Conservation (phyloP, 2,888 invertebrate genomes). For the Pseudoips prasinana region DNA sequence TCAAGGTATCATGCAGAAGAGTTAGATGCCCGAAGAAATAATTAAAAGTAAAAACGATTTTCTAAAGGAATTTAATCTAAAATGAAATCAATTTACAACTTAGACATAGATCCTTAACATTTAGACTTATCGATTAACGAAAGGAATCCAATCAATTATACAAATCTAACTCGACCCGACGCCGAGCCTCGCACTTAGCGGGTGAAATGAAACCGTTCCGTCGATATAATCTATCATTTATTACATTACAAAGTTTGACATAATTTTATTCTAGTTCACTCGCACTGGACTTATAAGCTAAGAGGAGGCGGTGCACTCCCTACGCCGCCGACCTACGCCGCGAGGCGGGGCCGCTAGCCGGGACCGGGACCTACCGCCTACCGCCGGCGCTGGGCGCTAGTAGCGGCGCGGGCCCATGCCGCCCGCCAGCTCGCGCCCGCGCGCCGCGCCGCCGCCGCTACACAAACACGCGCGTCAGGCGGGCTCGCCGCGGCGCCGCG, state of each 20-base stretch:
- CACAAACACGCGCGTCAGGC: constrained; percentile 40
- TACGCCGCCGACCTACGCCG: constrained; percentile 1
- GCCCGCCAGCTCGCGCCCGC: constrained; percentile 49
- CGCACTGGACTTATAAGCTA: constrained; percentile 39
- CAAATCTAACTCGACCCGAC: constrained; percentile 29
- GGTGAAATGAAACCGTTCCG: constrained; percentile 57
- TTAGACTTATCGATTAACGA: constrained; percentile 42
- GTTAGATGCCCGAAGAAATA: constrained; percentile 40
- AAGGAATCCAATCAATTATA: constrained; percentile 35
- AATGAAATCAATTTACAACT: constrained; percentile 48
- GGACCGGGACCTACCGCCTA: too few relatives aligned
- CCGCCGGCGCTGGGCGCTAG: too few relatives aligned
- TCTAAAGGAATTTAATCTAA: constrained; percentile 57
- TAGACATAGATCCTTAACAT: constrained; percentile 43
- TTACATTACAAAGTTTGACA: constrained; percentile 53
- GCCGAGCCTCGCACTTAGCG: constrained; percentile 13
- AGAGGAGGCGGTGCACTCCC: constrained; percentile 28
- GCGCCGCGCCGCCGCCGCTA: constrained; percentile 66
- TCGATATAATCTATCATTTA: constrained; percentile 49
- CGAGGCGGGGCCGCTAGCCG: too few relatives aligned
- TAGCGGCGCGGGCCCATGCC: constrained; percentile 71
- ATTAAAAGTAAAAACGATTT: constrained; percentile 42
- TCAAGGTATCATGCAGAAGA: constrained; percentile 46
- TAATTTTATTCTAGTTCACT: constrained; percentile 36
- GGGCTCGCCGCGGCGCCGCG: constrained; percentile 27